Evolutionary conservation across 92 coral and sea anemone species (phyloP).

Genomic region (Anthopleura xanthogrammica): DNA sequence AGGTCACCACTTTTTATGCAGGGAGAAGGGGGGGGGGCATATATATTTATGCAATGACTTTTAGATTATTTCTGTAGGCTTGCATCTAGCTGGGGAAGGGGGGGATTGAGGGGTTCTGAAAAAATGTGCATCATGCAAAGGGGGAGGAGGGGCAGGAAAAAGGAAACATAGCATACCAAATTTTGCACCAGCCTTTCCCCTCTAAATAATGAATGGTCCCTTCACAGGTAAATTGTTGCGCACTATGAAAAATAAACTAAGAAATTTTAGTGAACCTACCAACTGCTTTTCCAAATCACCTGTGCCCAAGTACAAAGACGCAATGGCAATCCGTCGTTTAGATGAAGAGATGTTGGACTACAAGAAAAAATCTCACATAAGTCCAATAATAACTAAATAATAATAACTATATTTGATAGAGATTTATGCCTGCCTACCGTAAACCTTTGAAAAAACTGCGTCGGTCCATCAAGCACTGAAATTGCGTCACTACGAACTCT

Average conservation of each 20-base stretch:
- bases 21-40: too few relatives aligned
- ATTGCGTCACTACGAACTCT: constrained; percentile 68
- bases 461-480: constrained; percentile 75
- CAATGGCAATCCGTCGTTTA: constrained; percentile 72
- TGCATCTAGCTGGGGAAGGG: too few relatives aligned
- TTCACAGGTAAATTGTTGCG: too few relatives aligned
- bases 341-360: constrained; percentile 79
- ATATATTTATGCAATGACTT: too few relatives aligned
- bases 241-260: not conserved
- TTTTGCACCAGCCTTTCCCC: not conserved
- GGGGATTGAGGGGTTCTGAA: too few relatives aligned
- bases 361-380: not conserved
- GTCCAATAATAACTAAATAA: not conserved
- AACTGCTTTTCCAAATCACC: constrained; percentile 83
- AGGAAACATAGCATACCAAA: too few relatives aligned
- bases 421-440: constrained; percentile 48
- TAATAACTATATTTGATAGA: not conserved
- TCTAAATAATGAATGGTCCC: too few relatives aligned
- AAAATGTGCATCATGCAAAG: too few relatives aligned
- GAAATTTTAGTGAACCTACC: constrained; percentile 44
- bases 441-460: constrained; percentile 68
- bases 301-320: constrained; percentile 91
- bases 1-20: too few relatives aligned
- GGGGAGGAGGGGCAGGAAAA: too few relatives aligned
- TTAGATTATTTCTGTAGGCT: too few relatives aligned